phyloP scores from a whole-genome alignment of 2,888 invertebrate genomes.

The Phragmatobia fuliginosa region DNA sequence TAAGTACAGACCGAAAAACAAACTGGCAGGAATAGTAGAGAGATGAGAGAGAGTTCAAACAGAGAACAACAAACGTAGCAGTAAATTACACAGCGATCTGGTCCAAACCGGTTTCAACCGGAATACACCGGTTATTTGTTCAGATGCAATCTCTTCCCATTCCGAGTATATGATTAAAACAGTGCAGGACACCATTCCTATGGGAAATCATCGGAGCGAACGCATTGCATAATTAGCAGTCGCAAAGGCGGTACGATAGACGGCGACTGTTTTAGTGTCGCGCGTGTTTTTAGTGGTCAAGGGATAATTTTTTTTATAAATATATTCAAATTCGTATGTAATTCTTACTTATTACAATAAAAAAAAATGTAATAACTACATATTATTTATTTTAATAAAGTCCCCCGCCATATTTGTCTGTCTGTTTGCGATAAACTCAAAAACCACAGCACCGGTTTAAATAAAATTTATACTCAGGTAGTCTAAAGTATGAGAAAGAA shows the following conservation, averaged over 20 bases:
- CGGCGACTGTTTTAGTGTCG: constrained; percentile 56
- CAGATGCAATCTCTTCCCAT: constrained; percentile 80
- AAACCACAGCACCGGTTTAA: too few relatives aligned
- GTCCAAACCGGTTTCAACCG: constrained; percentile 66
- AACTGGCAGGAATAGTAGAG: constrained; percentile 53
- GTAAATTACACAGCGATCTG: constrained; percentile 78
- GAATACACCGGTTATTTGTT: constrained; percentile 75
- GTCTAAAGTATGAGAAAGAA: too few relatives aligned
- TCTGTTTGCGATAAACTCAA: too few relatives aligned
- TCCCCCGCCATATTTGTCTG: too few relatives aligned
- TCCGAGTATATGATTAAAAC: constrained; percentile 84
- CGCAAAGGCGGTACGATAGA: constrained; percentile 66
- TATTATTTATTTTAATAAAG: too few relatives aligned
- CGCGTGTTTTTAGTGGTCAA: constrained; percentile 22
- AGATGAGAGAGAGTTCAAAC: constrained; percentile 54
- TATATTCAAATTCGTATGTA: neutral
- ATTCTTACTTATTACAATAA: too few relatives aligned
- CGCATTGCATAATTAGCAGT: constrained; percentile 84
- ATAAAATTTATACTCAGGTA: too few relatives aligned
- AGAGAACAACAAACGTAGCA: constrained; percentile 70
- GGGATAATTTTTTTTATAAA: neutral
- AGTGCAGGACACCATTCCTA: constrained; percentile 79
- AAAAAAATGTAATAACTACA: too few relatives aligned
- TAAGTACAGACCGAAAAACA: constrained; percentile 69
- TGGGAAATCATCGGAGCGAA: constrained; percentile 83